Percentiles rank a stretch among this genome's conserved stretches.
Conservation (phyloP, 2,113 vertebrate genomes). For the Meles meles region DNA sequence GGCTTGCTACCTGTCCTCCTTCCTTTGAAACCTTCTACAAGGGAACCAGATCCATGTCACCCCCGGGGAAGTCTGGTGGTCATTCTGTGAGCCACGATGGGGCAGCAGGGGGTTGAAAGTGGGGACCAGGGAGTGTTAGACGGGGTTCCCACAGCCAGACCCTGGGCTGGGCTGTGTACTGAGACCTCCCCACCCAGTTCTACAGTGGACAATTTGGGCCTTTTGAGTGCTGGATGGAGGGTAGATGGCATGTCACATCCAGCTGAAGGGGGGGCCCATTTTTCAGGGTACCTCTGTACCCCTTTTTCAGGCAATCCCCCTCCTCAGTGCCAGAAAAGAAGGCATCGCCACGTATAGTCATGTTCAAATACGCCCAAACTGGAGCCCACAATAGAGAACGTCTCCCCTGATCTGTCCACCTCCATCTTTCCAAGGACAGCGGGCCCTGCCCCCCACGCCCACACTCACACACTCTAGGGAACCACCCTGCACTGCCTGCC, state of each 20-base stretch:
- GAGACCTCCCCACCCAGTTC: neutral
- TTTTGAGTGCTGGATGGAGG: neutral
- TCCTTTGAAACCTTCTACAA: neutral
- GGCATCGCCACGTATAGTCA: accelerated
- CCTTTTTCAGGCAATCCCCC: neutral
- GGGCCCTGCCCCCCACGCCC: neutral
- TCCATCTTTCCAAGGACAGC: neutral
- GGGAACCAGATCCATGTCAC: neutral
- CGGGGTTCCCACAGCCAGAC: neutral
- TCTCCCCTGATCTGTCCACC: too few species aligned
- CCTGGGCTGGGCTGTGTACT: accelerated
- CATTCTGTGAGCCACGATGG: neutral
- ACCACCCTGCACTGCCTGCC: accelerated
- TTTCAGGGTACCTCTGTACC: neutral
- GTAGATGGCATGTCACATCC: neutral
- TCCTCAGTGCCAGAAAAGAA: neutral
- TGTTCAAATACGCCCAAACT: neutral
- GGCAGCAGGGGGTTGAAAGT: neutral
- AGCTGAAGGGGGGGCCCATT: neutral
- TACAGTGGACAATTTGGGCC: neutral
- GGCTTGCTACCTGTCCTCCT: neutral
- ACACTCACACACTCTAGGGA: neutral
- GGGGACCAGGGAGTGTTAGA: neutral
- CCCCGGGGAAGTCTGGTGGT: accelerated
- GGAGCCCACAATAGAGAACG: neutral